Conservation (phyloP, 2,888 invertebrate genomes). For the Plutella xylostella region DNA sequence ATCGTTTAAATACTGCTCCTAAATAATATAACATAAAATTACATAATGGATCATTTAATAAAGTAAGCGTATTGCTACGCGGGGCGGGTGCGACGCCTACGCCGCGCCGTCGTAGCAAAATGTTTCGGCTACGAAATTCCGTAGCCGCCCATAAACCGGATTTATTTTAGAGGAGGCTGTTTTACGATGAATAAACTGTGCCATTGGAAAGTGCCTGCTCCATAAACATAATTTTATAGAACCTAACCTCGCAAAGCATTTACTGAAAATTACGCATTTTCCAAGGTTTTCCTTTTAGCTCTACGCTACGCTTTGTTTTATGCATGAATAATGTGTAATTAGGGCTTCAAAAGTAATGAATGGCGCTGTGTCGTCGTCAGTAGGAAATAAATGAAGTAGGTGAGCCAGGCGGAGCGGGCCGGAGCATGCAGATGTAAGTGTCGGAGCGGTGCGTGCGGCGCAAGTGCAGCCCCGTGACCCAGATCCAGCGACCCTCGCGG, state of each 20-base stretch:
- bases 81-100: neutral
- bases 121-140: neutral
- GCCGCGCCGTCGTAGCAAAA: conserved; percentile 1
- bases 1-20: too few relatives aligned
- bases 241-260: too few relatives aligned
- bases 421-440: neutral
- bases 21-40: too few relatives aligned
- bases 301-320: too few relatives aligned
- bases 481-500: conserved; percentile 61
- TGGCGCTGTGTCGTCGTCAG: neutral
- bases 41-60: too few relatives aligned
- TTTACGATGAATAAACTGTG: conserved; percentile 5
- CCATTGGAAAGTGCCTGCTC: neutral
- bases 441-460: conserved; percentile 31
- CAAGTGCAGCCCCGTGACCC: conserved; percentile 68
- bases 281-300: too few relatives aligned
- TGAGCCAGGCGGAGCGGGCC: too few relatives aligned
- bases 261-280: too few relatives aligned
- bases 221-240: too few relatives aligned
- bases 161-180: neutral
- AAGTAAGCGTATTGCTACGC: neutral
- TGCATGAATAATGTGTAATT: neutral
- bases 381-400: neutral
- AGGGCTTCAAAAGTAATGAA: neutral
- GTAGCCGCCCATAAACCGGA: conserved; percentile 2